A percentile compares a stretch with the other conserved stretches of the same genome.
Conservation (phyloP, 2,888 invertebrate genomes). For the Hymenopus coronatus region DNA sequence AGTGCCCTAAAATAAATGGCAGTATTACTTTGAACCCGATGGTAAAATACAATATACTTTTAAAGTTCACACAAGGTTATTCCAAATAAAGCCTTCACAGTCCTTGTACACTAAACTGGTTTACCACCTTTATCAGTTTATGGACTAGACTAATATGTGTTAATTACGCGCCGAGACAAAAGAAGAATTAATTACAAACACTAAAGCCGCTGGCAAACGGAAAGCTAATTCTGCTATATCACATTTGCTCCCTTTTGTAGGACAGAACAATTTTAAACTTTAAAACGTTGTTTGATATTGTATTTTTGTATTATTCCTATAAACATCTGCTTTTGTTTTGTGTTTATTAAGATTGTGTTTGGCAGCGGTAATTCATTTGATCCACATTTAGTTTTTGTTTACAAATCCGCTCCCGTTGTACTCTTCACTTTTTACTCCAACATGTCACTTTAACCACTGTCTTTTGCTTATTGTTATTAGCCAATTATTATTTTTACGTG, state of each 20-base stretch:
- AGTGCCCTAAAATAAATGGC: too few species aligned
- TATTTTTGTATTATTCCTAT: not conserved
- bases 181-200: not conserved
- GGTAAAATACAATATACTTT: too few species aligned
- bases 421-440: not conserved
- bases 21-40: too few species aligned
- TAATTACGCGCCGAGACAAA: not conserved
- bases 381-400: not conserved
- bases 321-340: not conserved
- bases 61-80: too few species aligned
- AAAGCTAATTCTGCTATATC: not conserved
- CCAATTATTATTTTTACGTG: not conserved
- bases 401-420: not conserved
- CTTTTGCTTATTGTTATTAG: not conserved
- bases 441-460: not conserved
- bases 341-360: not conserved
- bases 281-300: not conserved
- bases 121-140: too few species aligned
- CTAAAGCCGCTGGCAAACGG: not conserved
- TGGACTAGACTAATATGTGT: not conserved
- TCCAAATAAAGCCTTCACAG: too few species aligned
- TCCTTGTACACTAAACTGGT: too few species aligned
- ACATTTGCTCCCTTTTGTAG: not conserved
- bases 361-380: not conserved
- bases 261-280: not conserved